Base-by-base conservation (phyloP, 2,113 vertebrate species). In the Rhizomys pruinosus region DNA sequence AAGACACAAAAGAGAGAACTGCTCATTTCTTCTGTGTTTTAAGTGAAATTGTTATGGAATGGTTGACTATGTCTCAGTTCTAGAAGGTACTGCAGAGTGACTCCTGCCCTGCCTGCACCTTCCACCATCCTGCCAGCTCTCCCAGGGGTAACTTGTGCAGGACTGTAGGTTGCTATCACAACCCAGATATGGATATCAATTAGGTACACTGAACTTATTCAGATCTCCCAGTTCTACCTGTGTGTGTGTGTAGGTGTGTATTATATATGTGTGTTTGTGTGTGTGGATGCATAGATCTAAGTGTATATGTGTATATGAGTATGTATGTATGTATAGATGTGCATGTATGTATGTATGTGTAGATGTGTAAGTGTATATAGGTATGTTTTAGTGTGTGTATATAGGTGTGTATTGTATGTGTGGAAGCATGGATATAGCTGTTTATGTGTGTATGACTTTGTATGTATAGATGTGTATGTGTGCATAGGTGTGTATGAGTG, bases 31-130 rank as follows among this genome's bases (percentile, higher is more conserved):
- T 5, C 25, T 68, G 42, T 68, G 47, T 68, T 57, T 44, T 66
- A 73, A 66, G 8, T 61, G 34, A 17, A 22, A 7, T 59, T 64
- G 29, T 27, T 5, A 27, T 7, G 55, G 11, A 52, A 52, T 52
- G 11, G 47, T 52, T 52, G 47, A 52, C 6, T 11, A 52, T 52
- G 47, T 16, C 10, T 15, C 2, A 2, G 0, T 37, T 47, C 0
- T 57, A 79, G 79, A 76, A 39, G 52, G 16, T 34, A 27, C n/a
- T 34, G 13, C 66, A 52, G 23, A 82, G 22, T 71, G 19, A 12
- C 1, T 23, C 29, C 8, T 9, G n/a, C 29, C n/a, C 0, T 0
- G 15, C 32, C n/a, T n/a, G n/a, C n/a, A n/a, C n/a, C n/a, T n/a
- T n/a, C n/a, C n/a, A 3, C 5, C 23, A 25, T 20, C 55, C 37